Conservation (phyloP, 2,113 vertebrate genomes). For the Lepisosteus oculatus region DNA sequence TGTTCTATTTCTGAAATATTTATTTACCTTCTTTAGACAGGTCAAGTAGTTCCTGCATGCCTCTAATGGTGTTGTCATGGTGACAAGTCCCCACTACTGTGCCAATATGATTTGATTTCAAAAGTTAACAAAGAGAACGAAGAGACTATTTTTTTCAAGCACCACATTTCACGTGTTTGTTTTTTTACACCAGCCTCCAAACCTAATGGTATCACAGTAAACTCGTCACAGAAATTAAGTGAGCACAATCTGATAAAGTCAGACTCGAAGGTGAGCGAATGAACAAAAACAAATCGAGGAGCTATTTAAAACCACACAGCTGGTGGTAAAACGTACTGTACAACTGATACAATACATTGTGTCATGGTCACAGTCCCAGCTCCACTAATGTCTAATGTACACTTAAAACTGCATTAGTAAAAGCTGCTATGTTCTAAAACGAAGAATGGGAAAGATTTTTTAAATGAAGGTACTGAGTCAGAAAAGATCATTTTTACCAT, state of each 20-base stretch:
- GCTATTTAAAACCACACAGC: neutral
- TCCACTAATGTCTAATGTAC: neutral
- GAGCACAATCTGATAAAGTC: too few species aligned
- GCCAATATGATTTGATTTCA: too few species aligned
- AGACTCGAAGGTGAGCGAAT: too few species aligned
- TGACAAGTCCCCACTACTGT: conserved; percentile 30
- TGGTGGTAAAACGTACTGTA: neutral
- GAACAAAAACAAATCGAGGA: too few species aligned
- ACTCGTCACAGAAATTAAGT: too few species aligned
- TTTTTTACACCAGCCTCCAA: too few species aligned
- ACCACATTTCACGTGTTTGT: too few species aligned
- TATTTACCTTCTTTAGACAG: conserved; percentile 36
- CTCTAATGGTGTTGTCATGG: conserved; percentile 51
- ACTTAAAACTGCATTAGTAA: neutral
- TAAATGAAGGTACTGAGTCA: too few species aligned
- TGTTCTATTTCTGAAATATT: conserved; percentile 21
- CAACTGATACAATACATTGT: neutral
- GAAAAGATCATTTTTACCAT: neutral
- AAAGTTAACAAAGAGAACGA: too few species aligned
- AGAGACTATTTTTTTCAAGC: too few species aligned
- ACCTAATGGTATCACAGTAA: too few species aligned
- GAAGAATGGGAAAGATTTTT: too few species aligned
- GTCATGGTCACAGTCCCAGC: neutral
- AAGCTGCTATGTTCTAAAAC: neutral
- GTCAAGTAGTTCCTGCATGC: conserved; percentile 45